Conservation (phyloP, 1,140 invertebrate species). For the Trinorchestia longiramus region DNA sequence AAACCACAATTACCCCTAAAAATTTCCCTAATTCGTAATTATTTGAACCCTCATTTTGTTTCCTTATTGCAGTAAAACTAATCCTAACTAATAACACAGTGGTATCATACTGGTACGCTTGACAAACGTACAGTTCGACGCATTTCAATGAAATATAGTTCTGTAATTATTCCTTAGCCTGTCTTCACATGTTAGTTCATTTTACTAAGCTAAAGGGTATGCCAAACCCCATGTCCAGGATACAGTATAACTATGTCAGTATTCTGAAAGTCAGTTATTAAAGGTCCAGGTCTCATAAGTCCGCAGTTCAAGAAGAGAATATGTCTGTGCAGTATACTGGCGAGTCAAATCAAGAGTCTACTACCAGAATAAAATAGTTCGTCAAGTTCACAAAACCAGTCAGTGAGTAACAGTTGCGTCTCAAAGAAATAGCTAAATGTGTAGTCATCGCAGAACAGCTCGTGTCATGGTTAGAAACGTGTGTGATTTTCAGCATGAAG, state of each 20-base stretch:
- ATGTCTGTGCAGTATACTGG: not conserved
- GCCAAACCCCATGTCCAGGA: not conserved
- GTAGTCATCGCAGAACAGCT: not conserved
- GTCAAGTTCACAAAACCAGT: not conserved
- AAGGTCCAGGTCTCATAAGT: not conserved
- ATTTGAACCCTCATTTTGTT: too few relatives aligned
- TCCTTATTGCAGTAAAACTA: too few relatives aligned
- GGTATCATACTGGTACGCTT: too few relatives aligned
- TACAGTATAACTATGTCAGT: not conserved
- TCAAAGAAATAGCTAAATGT: not conserved
- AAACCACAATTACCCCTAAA: too few relatives aligned
- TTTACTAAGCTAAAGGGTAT: not conserved
- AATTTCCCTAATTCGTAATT: too few relatives aligned
- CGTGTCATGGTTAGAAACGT: not conserved
- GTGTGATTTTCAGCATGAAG: not conserved
- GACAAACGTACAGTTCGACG: too few relatives aligned
- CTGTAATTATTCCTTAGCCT: not conserved
- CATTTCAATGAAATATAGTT: too few relatives aligned
- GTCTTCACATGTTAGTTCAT: not conserved
- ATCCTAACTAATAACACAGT: too few relatives aligned
- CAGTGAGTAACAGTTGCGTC: not conserved
- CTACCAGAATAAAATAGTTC: not conserved
- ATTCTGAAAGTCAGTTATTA: not conserved
- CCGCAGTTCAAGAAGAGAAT: not conserved
- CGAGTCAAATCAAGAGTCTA: not conserved